Percentiles rank a stretch among this genome's conserved stretches.
These are phyloP conservation scores for Pammene fasciana DNA, from an alignment of 2,888 invertebrate genomes.

Conservation along the genomic window DNA sequence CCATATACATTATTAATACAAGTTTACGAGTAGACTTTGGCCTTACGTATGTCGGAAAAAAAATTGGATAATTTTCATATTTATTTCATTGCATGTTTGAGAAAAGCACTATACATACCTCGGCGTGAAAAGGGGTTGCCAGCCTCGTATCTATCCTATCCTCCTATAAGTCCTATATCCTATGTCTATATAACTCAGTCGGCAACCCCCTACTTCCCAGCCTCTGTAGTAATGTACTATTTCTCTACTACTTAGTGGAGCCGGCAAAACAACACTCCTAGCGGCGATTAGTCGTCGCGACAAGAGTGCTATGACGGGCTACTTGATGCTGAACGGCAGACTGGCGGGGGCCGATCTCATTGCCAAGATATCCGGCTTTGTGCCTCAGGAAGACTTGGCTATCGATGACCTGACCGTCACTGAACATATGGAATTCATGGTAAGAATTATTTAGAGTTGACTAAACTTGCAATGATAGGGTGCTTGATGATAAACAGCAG, in stretches of 20 bases:
- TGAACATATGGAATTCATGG: slow-evolving; percentile 95
- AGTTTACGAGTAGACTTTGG: too few relatives aligned
- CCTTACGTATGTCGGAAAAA: too few relatives aligned
- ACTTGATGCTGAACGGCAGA: slow-evolving; percentile 88
- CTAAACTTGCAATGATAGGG: slow-evolving; percentile 85
- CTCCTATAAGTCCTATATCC: too few relatives aligned
- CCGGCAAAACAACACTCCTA: slow-evolving; percentile 89
- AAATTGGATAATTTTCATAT: too few relatives aligned
- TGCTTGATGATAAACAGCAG: slow-evolving; percentile 88
- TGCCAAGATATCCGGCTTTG: slow-evolving; percentile 91
- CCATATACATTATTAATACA: too few relatives aligned
- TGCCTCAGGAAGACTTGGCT: slow-evolving; percentile 93
- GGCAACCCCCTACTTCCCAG: too few relatives aligned
- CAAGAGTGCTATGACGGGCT: slow-evolving; percentile 86
- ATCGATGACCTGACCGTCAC: slow-evolving; percentile 89
- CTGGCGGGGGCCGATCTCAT: slow-evolving; percentile 85
- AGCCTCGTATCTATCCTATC: too few relatives aligned
- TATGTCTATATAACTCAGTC: too few relatives aligned
- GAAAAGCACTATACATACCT: too few relatives aligned
- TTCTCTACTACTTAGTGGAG: slow-evolving; percentile 84
- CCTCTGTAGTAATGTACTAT: too few relatives aligned
- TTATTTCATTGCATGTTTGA: too few relatives aligned
- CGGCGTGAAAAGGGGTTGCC: too few relatives aligned
- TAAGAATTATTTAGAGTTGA: slow-evolving; percentile 72
- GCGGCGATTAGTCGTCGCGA: slow-evolving; percentile 89